These are phyloP conservation scores for Rhadinocentrus ornatus DNA, from an alignment of 2,797 vertebrate species.

Conservation along the genomic window DNA sequence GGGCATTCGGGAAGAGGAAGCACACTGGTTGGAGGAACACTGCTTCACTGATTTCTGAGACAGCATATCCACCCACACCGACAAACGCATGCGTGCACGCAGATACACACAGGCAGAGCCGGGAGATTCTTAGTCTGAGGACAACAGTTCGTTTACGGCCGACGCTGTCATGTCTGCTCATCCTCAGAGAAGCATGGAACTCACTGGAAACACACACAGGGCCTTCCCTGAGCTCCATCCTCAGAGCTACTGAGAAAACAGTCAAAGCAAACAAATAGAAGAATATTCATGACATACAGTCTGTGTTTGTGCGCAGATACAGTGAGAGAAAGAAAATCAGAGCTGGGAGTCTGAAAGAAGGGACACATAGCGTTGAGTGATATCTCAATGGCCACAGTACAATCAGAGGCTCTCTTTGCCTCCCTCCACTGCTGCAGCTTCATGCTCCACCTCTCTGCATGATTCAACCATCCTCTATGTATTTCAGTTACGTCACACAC, in stretches of 20 bases:
- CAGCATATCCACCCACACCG: slow-evolving; percentile 24
- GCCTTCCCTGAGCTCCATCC: slow-evolving; percentile 40
- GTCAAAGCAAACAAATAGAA: slow-evolving; percentile 33
- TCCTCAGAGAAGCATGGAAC: slow-evolving; percentile 56
- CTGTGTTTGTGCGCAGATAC: background rate
- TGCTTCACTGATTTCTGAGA: slow-evolving; percentile 62
- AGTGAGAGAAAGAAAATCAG: slow-evolving; percentile 31
- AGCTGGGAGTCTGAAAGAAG: slow-evolving; percentile 36
- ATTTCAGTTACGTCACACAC: slow-evolving; percentile 36
- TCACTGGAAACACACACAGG: slow-evolving; percentile 29
- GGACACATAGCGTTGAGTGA: slow-evolving; percentile 23
- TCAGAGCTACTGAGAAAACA: slow-evolving; percentile 32
- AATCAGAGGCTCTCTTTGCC: background rate
- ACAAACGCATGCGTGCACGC: slow-evolving; percentile 9
- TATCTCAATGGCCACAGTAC: slow-evolving; percentile 26
- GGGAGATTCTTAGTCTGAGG: slow-evolving; percentile 65
- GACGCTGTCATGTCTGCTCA: slow-evolving; percentile 72
- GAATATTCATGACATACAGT: slow-evolving; percentile 45
- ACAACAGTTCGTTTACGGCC: slow-evolving; percentile 69
- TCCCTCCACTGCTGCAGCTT: slow-evolving; percentile 20
- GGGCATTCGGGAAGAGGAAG: slow-evolving; percentile 47
- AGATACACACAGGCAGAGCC: slow-evolving; percentile 31
- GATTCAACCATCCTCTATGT: slow-evolving; percentile 35
- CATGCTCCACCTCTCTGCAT: background rate
- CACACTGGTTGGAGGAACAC: slow-evolving; percentile 44